Percentiles rank a stretch among this genome's conserved stretches.
Evolutionary conservation across 1,140 invertebrate species (phyloP).

Genomic region (Euglossa dilemma): DNA sequence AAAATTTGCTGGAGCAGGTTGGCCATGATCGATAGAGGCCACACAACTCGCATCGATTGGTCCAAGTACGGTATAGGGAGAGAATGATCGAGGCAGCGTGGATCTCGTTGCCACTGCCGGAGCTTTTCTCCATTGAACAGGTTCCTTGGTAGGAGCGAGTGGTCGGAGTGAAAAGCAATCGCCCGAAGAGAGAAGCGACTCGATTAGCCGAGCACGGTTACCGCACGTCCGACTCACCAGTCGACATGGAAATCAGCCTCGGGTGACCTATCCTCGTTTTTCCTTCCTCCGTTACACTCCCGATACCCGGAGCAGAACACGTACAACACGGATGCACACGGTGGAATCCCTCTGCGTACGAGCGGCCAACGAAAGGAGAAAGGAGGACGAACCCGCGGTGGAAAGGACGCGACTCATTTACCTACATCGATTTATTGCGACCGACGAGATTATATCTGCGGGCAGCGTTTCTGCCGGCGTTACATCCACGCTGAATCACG

Average conservation of each 20-base stretch:
- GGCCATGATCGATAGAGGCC: no score
- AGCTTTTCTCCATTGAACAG: neutral
- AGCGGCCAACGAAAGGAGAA: constrained; percentile 58
- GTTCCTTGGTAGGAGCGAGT: neutral
- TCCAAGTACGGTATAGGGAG: no score
- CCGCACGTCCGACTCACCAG: neutral
- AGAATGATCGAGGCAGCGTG: no score
- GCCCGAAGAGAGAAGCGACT: neutral
- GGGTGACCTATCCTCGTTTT: constrained; percentile 35
- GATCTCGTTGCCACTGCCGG: no score
- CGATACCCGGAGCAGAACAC: neutral
- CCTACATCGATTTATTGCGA: constrained; percentile 71
- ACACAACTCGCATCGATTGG: no score
- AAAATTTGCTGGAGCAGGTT: no score
- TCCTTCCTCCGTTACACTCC: neutral
- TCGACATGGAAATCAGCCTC: constrained; percentile 54
- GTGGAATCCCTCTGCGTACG: constrained; percentile 20
- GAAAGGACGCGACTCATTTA: constrained; percentile 67
- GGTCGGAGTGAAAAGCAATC: neutral
- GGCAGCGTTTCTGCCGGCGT: constrained; percentile 41
- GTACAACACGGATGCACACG: neutral
- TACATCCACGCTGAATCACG: constrained; percentile 58
- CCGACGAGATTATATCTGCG: constrained; percentile 62
- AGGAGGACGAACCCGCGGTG: constrained; percentile 56
- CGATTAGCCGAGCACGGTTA: constrained; percentile 16